phyloP scores from a whole-genome alignment of 2,113 vertebrate genomes.

The Callopanchax toddi region DNA sequence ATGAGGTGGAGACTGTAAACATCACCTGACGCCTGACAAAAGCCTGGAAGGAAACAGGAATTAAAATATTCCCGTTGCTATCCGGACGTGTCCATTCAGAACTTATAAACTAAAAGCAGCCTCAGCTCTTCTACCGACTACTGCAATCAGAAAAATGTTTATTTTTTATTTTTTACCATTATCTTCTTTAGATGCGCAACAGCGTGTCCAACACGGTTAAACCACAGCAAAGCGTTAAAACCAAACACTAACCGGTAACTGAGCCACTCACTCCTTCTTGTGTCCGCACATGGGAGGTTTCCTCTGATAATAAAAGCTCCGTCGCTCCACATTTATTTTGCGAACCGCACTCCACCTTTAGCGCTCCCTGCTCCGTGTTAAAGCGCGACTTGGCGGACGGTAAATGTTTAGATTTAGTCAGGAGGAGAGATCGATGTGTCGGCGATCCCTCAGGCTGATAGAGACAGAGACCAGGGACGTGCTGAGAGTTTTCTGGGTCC shows the following conservation, averaged over 20 bases:
- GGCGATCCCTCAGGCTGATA: not conserved
- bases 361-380: not conserved
- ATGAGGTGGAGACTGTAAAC: not conserved
- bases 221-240: not conserved
- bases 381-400: no score
- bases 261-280: conserved; percentile 20
- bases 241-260: conserved; percentile 2
- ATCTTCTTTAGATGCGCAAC: conserved; percentile 9
- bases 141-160: conserved; percentile 4
- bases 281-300: conserved; percentile 20
- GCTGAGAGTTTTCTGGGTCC: conserved; percentile 8
- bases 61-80: not conserved
- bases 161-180: no score
- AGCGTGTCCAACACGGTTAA: not conserved
- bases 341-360: not conserved
- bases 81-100: not conserved
- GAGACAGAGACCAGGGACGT: conserved; percentile 25
- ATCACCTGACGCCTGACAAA: not conserved
- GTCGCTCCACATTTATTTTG: conserved; percentile 7
- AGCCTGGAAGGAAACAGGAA: not conserved
- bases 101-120: not conserved
- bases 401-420: not conserved
- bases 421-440: conserved; percentile 5
- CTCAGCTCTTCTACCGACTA: conserved; percentile 12
- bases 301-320: not conserved